Conservation (phyloP, 2,888 invertebrate species). For the Chaitophorus viminalis region DNA sequence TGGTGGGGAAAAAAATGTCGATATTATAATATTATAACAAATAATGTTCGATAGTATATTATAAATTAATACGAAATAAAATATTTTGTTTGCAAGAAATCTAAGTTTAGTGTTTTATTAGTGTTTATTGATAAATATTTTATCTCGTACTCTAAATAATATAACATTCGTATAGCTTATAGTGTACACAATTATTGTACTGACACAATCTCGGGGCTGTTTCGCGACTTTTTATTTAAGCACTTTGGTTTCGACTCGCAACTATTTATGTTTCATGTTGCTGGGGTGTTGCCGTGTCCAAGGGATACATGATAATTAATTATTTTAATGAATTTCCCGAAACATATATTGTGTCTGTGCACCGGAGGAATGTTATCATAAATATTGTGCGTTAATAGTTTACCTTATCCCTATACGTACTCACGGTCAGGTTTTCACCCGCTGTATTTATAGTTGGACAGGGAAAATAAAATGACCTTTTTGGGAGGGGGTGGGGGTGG, state of each 20-base stretch:
- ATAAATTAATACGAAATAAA: not conserved
- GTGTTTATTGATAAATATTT: too few relatives aligned
- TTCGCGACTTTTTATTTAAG: not conserved
- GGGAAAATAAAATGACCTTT: too few relatives aligned
- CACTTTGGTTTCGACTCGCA: not conserved
- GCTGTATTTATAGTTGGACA: not conserved
- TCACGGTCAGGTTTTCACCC: not conserved
- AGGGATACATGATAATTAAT: slow-evolving; percentile 43
- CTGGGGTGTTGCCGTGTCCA: not conserved
- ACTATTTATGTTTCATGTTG: slow-evolving; percentile 13
- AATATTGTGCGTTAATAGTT: slow-evolving; percentile 52
- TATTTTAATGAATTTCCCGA: slow-evolving; percentile 51
- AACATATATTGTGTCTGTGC: slow-evolving; percentile 9
- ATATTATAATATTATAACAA: not conserved
- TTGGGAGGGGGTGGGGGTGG: too few relatives aligned
- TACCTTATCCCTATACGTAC: too few relatives aligned
- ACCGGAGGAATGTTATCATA: slow-evolving; percentile 33
- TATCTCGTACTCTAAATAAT: not conserved
- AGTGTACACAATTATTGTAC: too few relatives aligned
- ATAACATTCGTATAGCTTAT: too few relatives aligned
- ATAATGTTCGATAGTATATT: not conserved
- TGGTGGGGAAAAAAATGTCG: too few relatives aligned
- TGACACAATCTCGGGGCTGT: too few relatives aligned
- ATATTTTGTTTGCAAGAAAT: not conserved
- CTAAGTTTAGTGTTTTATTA: not conserved